phyloP scores from a whole-genome alignment of 2,888 invertebrate genomes.

The Crioceris asparagi region DNA sequence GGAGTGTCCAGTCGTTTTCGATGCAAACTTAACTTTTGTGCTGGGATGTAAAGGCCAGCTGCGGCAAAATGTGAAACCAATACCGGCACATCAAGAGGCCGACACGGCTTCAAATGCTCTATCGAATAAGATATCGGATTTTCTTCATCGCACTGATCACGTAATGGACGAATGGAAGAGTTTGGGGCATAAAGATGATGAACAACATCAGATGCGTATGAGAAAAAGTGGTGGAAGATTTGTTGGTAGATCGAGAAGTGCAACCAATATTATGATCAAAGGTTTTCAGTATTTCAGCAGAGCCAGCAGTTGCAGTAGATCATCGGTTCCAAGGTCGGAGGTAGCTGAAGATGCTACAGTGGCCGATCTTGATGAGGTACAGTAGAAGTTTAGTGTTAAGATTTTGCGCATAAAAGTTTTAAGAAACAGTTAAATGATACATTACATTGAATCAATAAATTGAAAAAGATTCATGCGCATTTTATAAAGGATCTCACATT shows the following conservation, averaged over 20 bases:
- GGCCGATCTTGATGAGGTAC: constrained; percentile 50
- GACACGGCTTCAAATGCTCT: constrained; percentile 68
- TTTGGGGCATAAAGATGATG: constrained; percentile 50
- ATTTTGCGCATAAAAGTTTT: no score
- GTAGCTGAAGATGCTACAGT: constrained; percentile 47
- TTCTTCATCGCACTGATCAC: constrained; percentile 74
- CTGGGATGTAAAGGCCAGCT: constrained; percentile 63
- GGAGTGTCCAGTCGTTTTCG: constrained; percentile 69
- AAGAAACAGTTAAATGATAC: no score
- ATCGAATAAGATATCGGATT: constrained; percentile 66
- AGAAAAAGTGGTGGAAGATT: constrained; percentile 27
- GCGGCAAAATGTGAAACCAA: constrained; percentile 53
- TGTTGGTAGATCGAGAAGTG: constrained; percentile 57
- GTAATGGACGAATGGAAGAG: constrained; percentile 80
- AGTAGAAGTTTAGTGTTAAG: no score
- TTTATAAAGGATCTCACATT: no score
- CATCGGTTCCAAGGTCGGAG: constrained; percentile 40
- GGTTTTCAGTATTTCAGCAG: constrained; percentile 62
- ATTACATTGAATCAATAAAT: no score
- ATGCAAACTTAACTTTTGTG: constrained; percentile 71
- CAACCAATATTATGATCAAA: constrained; percentile 74
- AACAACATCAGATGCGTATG: constrained; percentile 25
- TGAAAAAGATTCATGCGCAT: no score
- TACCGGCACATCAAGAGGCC: constrained; percentile 67
- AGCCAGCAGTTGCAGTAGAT: constrained; percentile 44